Evolutionary conservation across 2,113 vertebrate species (phyloP).

Genomic region (Osmerus mordax): DNA sequence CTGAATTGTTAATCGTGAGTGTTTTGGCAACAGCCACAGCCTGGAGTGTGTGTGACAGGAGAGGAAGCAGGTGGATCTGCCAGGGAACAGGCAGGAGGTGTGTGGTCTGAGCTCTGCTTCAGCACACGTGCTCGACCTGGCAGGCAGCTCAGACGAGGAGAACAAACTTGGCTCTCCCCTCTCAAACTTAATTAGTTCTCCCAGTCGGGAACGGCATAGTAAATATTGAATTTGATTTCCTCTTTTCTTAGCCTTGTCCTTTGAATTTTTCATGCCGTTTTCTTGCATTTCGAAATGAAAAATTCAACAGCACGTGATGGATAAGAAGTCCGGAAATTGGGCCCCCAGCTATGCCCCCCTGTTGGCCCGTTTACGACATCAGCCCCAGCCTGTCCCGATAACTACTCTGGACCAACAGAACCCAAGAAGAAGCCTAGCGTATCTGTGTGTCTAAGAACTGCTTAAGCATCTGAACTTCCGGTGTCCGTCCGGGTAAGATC

Average conservation of each 20-base stretch:
- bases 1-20: not conserved
- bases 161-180: constrained; percentile 18
- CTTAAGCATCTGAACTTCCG: no score
- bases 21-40: not conserved
- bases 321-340: constrained; percentile 11
- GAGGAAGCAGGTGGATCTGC: not conserved
- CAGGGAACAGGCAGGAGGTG: not conserved
- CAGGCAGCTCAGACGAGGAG: constrained; percentile 20
- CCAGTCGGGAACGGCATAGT: constrained; percentile 33
- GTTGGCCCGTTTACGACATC: no score
- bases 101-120: not conserved
- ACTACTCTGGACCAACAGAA: no score
- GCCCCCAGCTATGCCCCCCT: not conserved
- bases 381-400: no score
- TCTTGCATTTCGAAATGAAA: constrained; percentile 59
- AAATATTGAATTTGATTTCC: constrained; percentile 65
- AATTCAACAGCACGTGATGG: constrained; percentile 49
- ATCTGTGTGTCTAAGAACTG: no score
- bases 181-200: constrained; percentile 40
- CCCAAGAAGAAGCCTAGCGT: no score
- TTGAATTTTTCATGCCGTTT: constrained; percentile 63
- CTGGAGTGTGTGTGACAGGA: not conserved
- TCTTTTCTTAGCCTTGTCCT: constrained; percentile 47
- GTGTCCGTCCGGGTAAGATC: no score
- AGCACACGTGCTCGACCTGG: constrained; percentile 1